Evolutionary conservation across 2,797 vertebrate species (phyloP).

Genomic region (Danio kyathit): DNA sequence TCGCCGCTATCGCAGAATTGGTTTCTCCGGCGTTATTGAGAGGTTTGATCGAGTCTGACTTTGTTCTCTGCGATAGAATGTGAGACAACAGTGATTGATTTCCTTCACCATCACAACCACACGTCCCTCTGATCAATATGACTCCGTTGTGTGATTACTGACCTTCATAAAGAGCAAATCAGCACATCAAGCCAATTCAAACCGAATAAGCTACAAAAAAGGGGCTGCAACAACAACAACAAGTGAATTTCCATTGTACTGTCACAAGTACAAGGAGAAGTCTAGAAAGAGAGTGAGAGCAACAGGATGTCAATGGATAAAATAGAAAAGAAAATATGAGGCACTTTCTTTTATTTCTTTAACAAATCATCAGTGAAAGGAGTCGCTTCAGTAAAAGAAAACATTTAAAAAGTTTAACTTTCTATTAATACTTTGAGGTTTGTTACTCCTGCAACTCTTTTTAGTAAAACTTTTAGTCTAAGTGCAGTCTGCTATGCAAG

Average conservation of each 20-base stretch:
- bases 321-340: background rate
- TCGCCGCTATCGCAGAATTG: conserved; percentile 45
- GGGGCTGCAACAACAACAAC: background rate
- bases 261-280: background rate
- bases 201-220: conserved; percentile 8
- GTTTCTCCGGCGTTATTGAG: conserved; percentile 23
- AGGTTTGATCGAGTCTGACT: conserved; percentile 33
- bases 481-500: background rate
- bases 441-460: background rate
- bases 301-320: background rate
- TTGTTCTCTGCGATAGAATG: conserved; percentile 19
- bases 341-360: background rate
- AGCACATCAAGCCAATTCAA: background rate
- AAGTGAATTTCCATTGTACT: background rate
- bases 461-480: background rate
- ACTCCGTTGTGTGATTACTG: conserved; percentile 25
- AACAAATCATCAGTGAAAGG: background rate
- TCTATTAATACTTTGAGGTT: background rate
- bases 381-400: background rate
- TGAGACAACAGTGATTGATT: conserved; percentile 31
- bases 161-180: conserved; percentile 27
- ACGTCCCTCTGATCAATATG: conserved; percentile 34
- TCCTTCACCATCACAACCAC: conserved; percentile 20
- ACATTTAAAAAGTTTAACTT: background rate
- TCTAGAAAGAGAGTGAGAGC: background rate